Base-by-base conservation (phyloP, 2,888 invertebrate genomes). In the Agrochola macilenta region DNA sequence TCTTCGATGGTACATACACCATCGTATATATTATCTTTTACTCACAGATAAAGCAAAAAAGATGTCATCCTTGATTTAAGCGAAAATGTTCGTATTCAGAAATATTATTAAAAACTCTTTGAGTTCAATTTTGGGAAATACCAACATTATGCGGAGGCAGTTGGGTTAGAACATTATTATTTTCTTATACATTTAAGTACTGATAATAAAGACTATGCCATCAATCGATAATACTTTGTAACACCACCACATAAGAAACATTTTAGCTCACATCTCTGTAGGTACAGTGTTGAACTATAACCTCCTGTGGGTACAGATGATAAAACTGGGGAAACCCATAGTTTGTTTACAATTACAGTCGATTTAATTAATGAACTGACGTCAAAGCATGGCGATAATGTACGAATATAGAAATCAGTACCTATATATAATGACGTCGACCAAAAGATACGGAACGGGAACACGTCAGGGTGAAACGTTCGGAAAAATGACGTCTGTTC, bases 281-380 rank as follows among this genome's bases (percentile, higher is more conserved):
- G 78, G 69, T 46, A 82, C 20, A 72, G n/a, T 0, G 74, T 12
- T 75, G 81, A 85, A 61, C 78, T 70, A 35, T 85, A 70, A 83
- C 82, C 83, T 70, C 52, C 14, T 30, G n/a, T 86, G 75, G 75
- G 74, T 30, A 75, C 43, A 20, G 73, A 68, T 69, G 81, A 83
- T 82, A 82, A 69, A 26, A 43, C 60, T 12, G 63, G 87, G 88
- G 75, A 88, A 88, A 80, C 35, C 78, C 87, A 58, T 23, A 7
- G 23, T 84, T 74, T 84, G 81, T 88, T 84, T 88, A 80, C 72
- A 70, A 49, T 74, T 83, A 78, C 69, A 52, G 30, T 49, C 49
- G n/a, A 61, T 66, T 64, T 81, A 81, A 87, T 74, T 87, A 79
- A 78, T 75, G 39, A 75, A 71, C 14, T 58, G 71, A 85, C 82